Percentiles rank a stretch among this genome's conserved stretches.
phyloP scores from a whole-genome alignment of 2,797 vertebrate genomes.

The Semotilus atromaculatus region DNA sequence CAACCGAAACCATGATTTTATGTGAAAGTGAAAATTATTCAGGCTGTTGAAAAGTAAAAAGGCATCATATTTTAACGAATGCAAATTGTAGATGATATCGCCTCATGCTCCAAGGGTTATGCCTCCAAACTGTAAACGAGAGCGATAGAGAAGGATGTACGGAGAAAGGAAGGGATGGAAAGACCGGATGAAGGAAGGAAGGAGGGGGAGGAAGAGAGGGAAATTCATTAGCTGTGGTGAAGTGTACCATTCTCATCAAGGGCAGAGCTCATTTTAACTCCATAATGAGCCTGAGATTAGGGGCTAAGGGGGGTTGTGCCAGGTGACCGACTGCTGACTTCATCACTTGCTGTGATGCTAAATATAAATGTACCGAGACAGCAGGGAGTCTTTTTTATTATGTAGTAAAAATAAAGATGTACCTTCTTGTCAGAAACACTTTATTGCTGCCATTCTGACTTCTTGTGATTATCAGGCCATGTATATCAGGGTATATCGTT shows the following conservation, averaged over 20 bases:
- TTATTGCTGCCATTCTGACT: slow-evolving; percentile 23
- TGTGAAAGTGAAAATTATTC: background rate
- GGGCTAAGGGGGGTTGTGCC: slow-evolving; percentile 37
- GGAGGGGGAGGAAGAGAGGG: background rate
- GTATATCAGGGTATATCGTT: slow-evolving; percentile 48
- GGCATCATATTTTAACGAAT: background rate
- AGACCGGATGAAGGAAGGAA: background rate
- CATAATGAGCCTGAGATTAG: slow-evolving; percentile 46
- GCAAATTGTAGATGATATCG: slow-evolving; percentile 5
- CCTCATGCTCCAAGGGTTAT: slow-evolving; percentile 5
- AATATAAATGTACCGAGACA: slow-evolving; percentile 4
- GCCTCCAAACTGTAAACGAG: background rate
- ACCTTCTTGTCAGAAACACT: slow-evolving; percentile 14
- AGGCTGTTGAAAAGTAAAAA: background rate
- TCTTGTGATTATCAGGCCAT: slow-evolving; percentile 20
- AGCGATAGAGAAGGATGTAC: slow-evolving; percentile 1
- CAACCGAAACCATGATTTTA: background rate
- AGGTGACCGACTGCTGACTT: slow-evolving; percentile 36
- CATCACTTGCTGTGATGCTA: slow-evolving; percentile 35
- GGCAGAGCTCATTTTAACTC: slow-evolving; percentile 45
- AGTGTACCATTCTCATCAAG: slow-evolving; percentile 34
- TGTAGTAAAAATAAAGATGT: slow-evolving; percentile 25
- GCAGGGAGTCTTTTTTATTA: background rate
- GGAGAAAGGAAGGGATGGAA: background rate
- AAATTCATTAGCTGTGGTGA: slow-evolving; percentile 43